Base-by-base conservation (phyloP, 2,113 vertebrate genomes). In the Natator depressus region DNA sequence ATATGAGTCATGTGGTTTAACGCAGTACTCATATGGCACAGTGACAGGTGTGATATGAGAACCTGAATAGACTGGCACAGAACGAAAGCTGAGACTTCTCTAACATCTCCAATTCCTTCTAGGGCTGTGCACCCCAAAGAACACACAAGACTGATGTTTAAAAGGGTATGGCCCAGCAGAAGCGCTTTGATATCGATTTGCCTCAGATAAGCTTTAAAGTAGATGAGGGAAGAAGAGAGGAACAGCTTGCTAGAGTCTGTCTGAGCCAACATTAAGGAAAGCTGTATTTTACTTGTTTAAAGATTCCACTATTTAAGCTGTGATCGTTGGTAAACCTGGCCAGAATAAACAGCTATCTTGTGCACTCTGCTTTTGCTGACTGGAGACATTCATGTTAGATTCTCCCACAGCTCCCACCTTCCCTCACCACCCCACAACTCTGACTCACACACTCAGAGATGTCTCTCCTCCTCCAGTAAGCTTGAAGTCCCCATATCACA, bases 331-430 rank as follows among this genome's bases (percentile, higher is more conserved):
- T 49, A 92, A 95, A 92, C 38, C 47, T 89, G 42, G 46, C 87
- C 81, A 81, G 46, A 91, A 81, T 55, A 95, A 38, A 80, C 81
- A 69, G 13, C 16, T 25, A 79, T 17, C 72, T 62, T 82, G 59
- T 75, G 0, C 85, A 57, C 62, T 54, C 53, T 91, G 76, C 42
- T 96, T 95, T 82, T 89, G 91, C 94, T 95, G 86, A 93, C 82
- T 92, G 38, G 90, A 91, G 84, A 89, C n/a, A 27, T 55, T 24
- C 47, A 75, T 75, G 62, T 81, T 82, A 42, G 19, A 78, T 38
- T 65, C n/a, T 89, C 78, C 13, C 0, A 1, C 0, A 0, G 76
- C 24, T 93, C 57, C 65, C 90, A 42, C 42, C 51, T 47, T 87
- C 20, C 87, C 87, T 53, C 0, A 0, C 81, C 65, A 89, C 0